These are phyloP conservation scores for Ellobium chinense DNA, from an alignment of 2,888 invertebrate species.

Conservation along the genomic window DNA sequence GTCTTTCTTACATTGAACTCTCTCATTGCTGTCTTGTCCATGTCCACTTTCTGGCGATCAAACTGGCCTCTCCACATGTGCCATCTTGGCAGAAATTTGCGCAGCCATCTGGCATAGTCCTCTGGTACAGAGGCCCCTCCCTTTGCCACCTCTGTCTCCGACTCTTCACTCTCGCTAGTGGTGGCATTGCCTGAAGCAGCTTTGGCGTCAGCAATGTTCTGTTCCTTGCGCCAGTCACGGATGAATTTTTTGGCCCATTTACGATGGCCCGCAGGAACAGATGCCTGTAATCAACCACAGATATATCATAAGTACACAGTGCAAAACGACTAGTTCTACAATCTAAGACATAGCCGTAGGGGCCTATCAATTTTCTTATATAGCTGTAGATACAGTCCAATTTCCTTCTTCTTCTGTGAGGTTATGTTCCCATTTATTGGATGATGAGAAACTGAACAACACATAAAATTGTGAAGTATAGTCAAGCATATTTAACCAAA, in stretches of 20 bases:
- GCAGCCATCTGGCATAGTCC: conserved; percentile 40
- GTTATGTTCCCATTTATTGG: no score
- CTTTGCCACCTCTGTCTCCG: not conserved
- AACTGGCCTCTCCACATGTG: conserved; percentile 26
- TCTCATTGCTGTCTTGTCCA: conserved; percentile 27
- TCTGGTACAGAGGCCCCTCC: conserved; percentile 29
- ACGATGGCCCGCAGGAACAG: conserved; percentile 19
- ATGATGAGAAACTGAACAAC: no score
- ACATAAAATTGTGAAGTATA: no score
- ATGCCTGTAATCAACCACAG: no score
- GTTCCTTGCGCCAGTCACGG: conserved; percentile 29
- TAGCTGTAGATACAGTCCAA: no score
- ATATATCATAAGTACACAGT: no score
- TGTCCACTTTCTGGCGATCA: not conserved
- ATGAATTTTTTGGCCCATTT: conserved; percentile 35
- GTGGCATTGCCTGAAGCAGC: not conserved
- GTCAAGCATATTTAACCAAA: no score
- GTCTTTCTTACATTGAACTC: conserved; percentile 43
- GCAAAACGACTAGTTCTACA: no score
- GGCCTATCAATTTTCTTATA: no score
- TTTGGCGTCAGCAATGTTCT: conserved; percentile 17
- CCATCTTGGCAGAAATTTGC: conserved; percentile 26
- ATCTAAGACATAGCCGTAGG: not conserved
- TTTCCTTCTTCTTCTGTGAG: no score
- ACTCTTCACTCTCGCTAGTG: conserved; percentile 31